Evolutionary conservation across 2,888 invertebrate species (phyloP).

Genomic region (Caenorhabditis uteleia): DNA sequence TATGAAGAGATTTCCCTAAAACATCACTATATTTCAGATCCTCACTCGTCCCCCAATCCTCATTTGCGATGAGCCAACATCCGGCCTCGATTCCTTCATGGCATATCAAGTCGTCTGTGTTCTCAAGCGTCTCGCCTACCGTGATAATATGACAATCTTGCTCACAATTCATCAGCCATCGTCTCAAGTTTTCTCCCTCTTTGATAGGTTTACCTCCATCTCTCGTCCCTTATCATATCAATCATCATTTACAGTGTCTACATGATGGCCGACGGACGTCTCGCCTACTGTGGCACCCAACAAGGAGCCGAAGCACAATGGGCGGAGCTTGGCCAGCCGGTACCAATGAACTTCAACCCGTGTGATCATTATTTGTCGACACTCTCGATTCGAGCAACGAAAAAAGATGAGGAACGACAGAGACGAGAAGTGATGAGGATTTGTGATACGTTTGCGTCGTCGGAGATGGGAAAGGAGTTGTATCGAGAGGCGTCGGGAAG

Average conservation of each 20-base stretch:
- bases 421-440: slow-evolving; percentile 20
- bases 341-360: slow-evolving; percentile 69
- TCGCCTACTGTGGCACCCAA: slow-evolving; percentile 60
- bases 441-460: slow-evolving; percentile 31
- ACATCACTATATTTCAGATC: slow-evolving; percentile 60
- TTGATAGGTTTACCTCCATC: slow-evolving; percentile 76
- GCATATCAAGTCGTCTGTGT: slow-evolving; percentile 58
- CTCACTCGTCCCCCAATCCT: slow-evolving; percentile 73
- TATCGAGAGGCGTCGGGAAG: slow-evolving; percentile 31
- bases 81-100: slow-evolving; percentile 72
- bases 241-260: slow-evolving; percentile 49
- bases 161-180: slow-evolving; percentile 95
- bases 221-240: neutral
- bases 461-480: slow-evolving; percentile 34
- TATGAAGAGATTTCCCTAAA: too few species aligned
- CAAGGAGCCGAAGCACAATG: slow-evolving; percentile 54
- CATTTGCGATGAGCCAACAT: slow-evolving; percentile 74
- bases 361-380: slow-evolving; percentile 70
- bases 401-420: slow-evolving; percentile 17
- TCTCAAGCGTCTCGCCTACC: slow-evolving; percentile 71
- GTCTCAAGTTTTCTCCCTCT: slow-evolving; percentile 85
- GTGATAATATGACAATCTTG: slow-evolving; percentile 84
- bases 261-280: slow-evolving; percentile 59
- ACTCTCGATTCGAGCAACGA: slow-evolving; percentile 44
- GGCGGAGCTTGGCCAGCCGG: slow-evolving; percentile 52